Conservation (phyloP, 2,888 invertebrate genomes). For the Drosophila colorata region DNA sequence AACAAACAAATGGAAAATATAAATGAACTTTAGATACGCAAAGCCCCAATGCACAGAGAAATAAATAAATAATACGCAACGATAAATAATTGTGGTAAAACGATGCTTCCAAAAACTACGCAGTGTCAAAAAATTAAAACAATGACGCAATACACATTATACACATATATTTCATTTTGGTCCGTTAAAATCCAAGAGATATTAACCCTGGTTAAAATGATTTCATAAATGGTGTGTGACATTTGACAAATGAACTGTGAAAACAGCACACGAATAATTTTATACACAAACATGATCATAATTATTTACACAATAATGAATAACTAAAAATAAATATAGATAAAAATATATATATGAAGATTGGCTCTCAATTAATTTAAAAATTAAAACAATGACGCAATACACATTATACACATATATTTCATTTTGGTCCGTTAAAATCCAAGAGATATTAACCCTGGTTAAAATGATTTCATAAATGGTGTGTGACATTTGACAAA, state of each 20-base stretch:
- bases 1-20: background rate
- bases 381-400: background rate
- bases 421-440: background rate
- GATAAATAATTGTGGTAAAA: background rate
- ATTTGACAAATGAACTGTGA: background rate
- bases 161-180: too few relatives aligned
- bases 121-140: background rate
- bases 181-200: background rate
- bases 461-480: background rate
- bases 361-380: too few relatives aligned
- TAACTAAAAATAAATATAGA: background rate
- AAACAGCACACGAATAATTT: background rate
- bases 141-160: background rate
- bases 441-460: background rate
- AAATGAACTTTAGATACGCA: constrained; percentile 15
- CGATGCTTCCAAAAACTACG: background rate
- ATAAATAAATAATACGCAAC: background rate
- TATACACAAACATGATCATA: background rate
- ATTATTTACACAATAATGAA: background rate
- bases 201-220: background rate
- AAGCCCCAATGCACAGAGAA: background rate
- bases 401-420: too few relatives aligned
- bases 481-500: background rate
- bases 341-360: too few relatives aligned
- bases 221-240: background rate